Percentiles rank a stretch among this genome's conserved stretches.
Evolutionary conservation across 2,113 vertebrate species (phyloP).

Genomic region (Catagonus wagneri): DNA sequence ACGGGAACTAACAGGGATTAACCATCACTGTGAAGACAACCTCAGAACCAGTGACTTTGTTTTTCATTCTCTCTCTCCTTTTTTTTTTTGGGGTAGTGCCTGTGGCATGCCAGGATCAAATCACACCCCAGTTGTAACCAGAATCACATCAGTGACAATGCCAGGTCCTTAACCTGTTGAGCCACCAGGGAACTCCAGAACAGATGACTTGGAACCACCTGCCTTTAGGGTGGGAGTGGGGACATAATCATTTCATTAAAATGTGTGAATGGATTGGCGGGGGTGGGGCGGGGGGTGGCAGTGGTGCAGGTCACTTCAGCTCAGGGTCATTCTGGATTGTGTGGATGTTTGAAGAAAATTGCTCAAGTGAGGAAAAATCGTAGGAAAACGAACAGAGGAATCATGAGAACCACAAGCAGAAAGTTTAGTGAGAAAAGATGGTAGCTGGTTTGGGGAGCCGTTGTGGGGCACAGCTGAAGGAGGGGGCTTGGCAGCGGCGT

Average conservation of each 20-base stretch:
- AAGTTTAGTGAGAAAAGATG: background rate
- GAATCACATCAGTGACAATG: no score
- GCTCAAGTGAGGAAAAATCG: background rate
- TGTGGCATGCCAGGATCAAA: no score
- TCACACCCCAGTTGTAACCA: no score
- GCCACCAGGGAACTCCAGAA: background rate
- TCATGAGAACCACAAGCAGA: background rate
- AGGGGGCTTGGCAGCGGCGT: accelerated
- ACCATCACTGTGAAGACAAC: background rate
- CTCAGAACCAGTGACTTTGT: no score
- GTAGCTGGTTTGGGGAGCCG: accelerated
- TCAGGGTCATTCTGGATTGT: background rate
- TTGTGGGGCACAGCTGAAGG: no score
- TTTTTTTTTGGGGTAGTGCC: no score
- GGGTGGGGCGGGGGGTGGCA: no score
- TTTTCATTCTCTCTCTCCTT: no score
- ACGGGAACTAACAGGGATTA: background rate
- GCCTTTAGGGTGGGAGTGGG: background rate
- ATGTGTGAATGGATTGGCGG: background rate
- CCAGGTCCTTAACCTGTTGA: no score
- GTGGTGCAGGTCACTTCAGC: background rate
- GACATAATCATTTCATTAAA: background rate
- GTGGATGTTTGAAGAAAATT: background rate
- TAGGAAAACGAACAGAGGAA: background rate
- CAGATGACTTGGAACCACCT: background rate